phyloP scores from a whole-genome alignment of 2,888 invertebrate genomes.

The Polietes domitor region DNA sequence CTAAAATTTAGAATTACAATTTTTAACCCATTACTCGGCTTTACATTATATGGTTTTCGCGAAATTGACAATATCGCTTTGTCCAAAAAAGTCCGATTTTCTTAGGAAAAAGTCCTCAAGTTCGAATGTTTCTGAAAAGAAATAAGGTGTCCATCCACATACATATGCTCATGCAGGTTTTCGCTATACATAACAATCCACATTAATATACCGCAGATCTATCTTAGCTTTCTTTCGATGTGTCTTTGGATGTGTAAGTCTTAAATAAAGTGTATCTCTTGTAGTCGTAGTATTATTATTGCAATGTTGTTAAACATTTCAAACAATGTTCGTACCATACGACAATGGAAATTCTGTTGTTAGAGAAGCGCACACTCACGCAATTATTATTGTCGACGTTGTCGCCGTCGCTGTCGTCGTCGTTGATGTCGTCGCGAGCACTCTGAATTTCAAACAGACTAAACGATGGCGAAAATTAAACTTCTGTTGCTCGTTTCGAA shows the following conservation, averaged over 20 bases:
- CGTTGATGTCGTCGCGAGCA: neutral
- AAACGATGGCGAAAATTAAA: neutral
- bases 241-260: neutral
- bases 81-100: no score
- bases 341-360: conserved; percentile 36
- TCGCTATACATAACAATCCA: no score
- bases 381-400: conserved; percentile 26
- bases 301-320: neutral
- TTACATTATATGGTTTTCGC: no score
- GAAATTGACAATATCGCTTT: no score
- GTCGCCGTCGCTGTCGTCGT: neutral
- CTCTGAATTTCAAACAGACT: conserved; percentile 11
- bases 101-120: no score
- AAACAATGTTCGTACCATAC: conserved; percentile 55
- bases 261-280: neutral
- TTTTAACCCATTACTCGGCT: no score
- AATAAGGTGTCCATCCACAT: no score
- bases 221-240: no score
- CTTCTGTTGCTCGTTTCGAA: conserved; percentile 49
- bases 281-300: neutral
- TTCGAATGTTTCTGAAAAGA: no score
- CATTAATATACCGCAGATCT: no score
- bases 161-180: no score
- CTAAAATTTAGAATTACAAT: no score
- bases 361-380: conserved; percentile 56